Evolutionary conservation across 2,113 vertebrate genomes (phyloP), one percentile per base, ranked within the genome.

Genomic region (Aspidoscelis tigris): DNA sequence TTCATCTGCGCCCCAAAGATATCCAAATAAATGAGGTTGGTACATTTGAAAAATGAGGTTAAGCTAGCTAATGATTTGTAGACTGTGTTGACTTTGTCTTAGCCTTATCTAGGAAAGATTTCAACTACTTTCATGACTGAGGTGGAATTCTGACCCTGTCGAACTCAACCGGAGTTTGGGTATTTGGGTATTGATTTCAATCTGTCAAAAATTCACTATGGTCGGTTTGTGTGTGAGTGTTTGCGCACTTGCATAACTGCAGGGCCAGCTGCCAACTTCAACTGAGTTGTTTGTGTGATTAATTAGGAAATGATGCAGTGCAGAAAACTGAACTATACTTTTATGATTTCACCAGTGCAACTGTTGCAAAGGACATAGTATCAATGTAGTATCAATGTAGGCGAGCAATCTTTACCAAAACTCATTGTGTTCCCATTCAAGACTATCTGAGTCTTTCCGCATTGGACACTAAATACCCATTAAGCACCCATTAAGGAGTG

Each of bases 11-110:
- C 66, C 41, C 64, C 69, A 33, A 22, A 72, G 4, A 3, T 26
- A 53, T 73, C 69, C 58, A 68, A 74, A 41, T 47, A 74, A 39
- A 78, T 44, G 71, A 41, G 69, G 53, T 50, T 64, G 83, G 10
- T 73, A 69, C 9, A 16, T 22, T 65, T 65, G 16, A 50, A 39
- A 61, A 73, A 22, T 16, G 58, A 61, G 77, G n/a, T 79, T 72
- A 50, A 65, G 20, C 70, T 41, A 50, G 77, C 77, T 85, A 85
- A 85, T 85, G n/a, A 85, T 85, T 85, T 79, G 10, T 26, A 73
- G 11, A 1, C 1, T 5, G 5, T 73, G 83, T 85, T 85, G 80
- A 80, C 77, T 74, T 53, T 73, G 77, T 55, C 55, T 50, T 20
- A 24, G 70, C 77, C 80, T 66, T 85, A 85, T 74, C 83, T 66